A percentile compares a stretch with the other conserved stretches of the same genome.
Conservation (phyloP, 2,113 vertebrate species). For the Capreolus pygargus region DNA sequence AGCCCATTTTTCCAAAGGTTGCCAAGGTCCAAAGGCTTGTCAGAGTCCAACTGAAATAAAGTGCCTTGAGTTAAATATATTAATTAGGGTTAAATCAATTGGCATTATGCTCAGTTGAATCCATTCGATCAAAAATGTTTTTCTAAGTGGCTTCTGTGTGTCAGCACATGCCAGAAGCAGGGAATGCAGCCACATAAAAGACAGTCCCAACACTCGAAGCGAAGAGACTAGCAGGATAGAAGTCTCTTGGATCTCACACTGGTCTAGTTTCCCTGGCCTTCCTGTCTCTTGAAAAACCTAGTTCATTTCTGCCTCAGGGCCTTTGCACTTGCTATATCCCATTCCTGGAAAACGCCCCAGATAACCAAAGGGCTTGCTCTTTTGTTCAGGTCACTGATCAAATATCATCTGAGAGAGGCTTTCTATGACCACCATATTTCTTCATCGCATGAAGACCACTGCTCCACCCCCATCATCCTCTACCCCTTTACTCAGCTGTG, state of each 20-base stretch:
- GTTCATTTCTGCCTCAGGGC: background rate
- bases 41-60: conserved; percentile 12
- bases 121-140: background rate
- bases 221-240: background rate
- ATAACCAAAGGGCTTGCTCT: background rate
- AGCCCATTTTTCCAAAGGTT: background rate
- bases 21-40: background rate
- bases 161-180: background rate
- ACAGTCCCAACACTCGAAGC: background rate
- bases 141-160: background rate
- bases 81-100: conserved; percentile 5
- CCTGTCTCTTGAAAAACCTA: background rate
- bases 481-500: background rate
- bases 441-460: background rate
- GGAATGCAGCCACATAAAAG: background rate
- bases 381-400: background rate
- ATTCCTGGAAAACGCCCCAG: background rate
- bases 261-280: background rate
- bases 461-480: background rate
- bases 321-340: background rate
- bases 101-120: background rate
- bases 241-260: background rate
- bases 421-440: background rate
- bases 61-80: background rate
- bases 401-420: background rate